A percentile compares a stretch with the other conserved stretches of the same genome.
Evolutionary conservation across 2,797 vertebrate genomes (phyloP).

Genomic region (Myotis myotis): DNA sequence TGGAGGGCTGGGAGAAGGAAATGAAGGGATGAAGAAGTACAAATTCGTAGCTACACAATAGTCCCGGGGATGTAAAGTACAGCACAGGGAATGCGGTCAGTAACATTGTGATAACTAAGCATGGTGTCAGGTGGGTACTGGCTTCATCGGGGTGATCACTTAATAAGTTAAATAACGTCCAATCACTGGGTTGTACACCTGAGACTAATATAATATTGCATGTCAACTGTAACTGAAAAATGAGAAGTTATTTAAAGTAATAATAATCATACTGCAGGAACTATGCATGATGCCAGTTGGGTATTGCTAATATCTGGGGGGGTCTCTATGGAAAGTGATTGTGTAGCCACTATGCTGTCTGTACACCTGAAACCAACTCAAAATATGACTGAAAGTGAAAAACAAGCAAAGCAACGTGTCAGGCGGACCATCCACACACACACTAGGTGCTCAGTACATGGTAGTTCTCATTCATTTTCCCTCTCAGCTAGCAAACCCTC

Average conservation of each 20-base stretch:
- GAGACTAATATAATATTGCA: not conserved
- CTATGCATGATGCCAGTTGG: not conserved
- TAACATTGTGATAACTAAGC: not conserved
- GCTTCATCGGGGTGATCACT: not conserved
- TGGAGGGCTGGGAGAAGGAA: not conserved
- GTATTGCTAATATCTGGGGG: not conserved
- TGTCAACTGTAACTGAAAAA: not conserved
- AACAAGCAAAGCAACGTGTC: not conserved
- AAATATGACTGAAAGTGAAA: not conserved
- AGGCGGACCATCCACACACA: not conserved
- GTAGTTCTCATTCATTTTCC: not conserved
- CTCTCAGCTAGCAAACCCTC: not conserved
- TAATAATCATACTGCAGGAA: not conserved
- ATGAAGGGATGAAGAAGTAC: not conserved
- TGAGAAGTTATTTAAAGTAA: not conserved
- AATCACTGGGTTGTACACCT: not conserved
- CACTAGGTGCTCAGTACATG: not conserved
- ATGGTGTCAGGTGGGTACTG: no score
- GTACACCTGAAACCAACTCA: not conserved
- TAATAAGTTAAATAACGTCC: not conserved
- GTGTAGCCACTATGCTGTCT: not conserved
- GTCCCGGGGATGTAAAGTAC: not conserved
- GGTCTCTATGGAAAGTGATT: not conserved
- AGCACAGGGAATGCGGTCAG: rapidly evolving
- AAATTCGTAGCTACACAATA: not conserved